phyloP scores from a whole-genome alignment of 2,888 invertebrate species.

The Cephus sareptanus region DNA sequence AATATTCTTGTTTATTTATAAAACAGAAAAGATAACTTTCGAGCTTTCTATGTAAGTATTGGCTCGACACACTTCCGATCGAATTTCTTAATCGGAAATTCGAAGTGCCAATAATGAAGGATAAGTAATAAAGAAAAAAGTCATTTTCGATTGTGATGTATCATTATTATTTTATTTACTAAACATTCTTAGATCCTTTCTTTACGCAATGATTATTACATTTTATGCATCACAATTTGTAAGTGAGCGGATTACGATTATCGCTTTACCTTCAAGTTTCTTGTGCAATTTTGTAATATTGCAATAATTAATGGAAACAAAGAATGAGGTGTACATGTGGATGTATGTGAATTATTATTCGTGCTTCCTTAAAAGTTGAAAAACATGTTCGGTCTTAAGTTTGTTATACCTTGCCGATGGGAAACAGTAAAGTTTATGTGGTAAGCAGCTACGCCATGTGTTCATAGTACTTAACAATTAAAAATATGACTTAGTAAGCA shows the following conservation, averaged over 20 bases:
- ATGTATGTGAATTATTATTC: background rate
- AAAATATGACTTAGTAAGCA: conserved; percentile 9
- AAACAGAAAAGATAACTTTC: background rate
- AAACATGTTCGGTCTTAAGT: background rate
- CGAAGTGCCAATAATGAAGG: background rate
- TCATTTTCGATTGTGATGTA: background rate
- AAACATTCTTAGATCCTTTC: background rate
- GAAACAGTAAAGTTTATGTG: background rate
- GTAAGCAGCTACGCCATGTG: conserved; percentile 25
- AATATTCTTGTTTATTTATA: background rate
- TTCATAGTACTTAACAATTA: conserved; percentile 36
- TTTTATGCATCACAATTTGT: background rate
- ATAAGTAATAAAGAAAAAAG: background rate
- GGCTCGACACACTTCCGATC: background rate
- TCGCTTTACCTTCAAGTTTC: background rate
- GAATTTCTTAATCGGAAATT: background rate
- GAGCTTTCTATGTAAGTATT: background rate
- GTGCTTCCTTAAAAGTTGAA: background rate
- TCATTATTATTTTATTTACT: background rate
- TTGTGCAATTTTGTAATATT: background rate
- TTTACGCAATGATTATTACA: background rate
- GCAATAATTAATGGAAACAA: background rate
- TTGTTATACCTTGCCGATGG: background rate
- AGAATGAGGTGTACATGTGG: background rate
- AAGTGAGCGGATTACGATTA: background rate